Conservation (phyloP, 53 echinoderm and acorn worm genomes). For the Holothuria leucospilota region DNA sequence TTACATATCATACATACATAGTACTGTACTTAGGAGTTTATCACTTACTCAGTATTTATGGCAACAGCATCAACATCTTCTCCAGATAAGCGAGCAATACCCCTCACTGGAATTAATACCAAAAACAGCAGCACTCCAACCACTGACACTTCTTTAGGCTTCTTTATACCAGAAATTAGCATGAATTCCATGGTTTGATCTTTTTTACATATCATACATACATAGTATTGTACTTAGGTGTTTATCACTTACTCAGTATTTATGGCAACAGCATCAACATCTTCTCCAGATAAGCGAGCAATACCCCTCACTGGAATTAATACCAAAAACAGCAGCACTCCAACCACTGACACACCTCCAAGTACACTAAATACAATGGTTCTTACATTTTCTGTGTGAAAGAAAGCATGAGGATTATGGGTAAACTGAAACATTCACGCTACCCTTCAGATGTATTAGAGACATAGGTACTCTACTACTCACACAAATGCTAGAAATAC, state of each 20-base stretch:
- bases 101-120: conserved; percentile 31
- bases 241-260: conserved; percentile 5
- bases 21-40: no score
- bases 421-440: no score
- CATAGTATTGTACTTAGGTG: no score
- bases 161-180: neutral
- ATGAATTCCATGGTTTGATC: neutral
- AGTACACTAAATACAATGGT: conserved; percentile 72
- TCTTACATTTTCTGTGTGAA: conserved; percentile 43
- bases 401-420: no score
- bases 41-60: conserved; percentile 19
- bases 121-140: conserved; percentile 45
- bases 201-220: neutral
- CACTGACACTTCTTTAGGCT: no score
- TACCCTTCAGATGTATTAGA: no score
- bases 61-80: conserved; percentile 9
- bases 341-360: conserved; percentile 68
- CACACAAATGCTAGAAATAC: no score
- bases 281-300: conserved; percentile 22
- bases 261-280: conserved; percentile 9
- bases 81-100: conserved; percentile 20
- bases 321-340: conserved; percentile 75
- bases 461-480: no score
- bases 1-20: neutral
- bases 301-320: conserved; percentile 23